Percentiles rank a stretch among this genome's conserved stretches.
Evolutionary conservation across 2,113 vertebrate species (phyloP).

Genomic region (Dicrurus megarhynchus): DNA sequence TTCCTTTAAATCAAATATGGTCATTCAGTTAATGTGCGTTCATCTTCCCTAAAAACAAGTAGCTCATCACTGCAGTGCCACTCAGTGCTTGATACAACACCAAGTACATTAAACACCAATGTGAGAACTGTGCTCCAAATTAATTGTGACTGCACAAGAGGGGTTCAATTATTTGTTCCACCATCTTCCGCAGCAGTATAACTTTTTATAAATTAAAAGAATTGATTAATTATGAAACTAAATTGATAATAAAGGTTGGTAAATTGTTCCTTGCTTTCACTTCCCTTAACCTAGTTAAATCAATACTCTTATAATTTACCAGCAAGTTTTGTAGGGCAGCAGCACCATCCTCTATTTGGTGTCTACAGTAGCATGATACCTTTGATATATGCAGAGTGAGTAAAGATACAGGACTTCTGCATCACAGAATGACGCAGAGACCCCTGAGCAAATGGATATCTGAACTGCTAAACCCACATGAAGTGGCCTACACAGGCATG

Average conservation of each 20-base stretch:
- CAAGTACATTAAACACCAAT: neutral
- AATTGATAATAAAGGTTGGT: neutral
- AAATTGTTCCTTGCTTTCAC: neutral
- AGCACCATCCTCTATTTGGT: neutral
- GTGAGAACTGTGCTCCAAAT: neutral
- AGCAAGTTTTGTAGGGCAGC: neutral
- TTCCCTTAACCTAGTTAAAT: neutral
- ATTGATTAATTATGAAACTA: neutral
- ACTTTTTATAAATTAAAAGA: neutral
- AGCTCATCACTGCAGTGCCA: neutral
- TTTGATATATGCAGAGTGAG: neutral
- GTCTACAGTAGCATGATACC: fast-evolving
- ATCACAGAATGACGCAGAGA: neutral
- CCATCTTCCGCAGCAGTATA: neutral
- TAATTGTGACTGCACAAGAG: neutral
- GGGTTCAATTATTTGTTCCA: neutral
- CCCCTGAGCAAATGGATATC: neutral
- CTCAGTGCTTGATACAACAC: neutral
- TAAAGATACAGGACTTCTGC: neutral
- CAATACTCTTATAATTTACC: neutral
- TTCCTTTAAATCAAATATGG: neutral
- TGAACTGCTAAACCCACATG: neutral
- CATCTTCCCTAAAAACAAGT: neutral
- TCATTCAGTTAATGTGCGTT: fast-evolving
- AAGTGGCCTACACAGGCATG: neutral